These are phyloP conservation scores for Eristalis arbustorum DNA, from an alignment of 2,888 invertebrate genomes.

Conservation along the genomic window DNA sequence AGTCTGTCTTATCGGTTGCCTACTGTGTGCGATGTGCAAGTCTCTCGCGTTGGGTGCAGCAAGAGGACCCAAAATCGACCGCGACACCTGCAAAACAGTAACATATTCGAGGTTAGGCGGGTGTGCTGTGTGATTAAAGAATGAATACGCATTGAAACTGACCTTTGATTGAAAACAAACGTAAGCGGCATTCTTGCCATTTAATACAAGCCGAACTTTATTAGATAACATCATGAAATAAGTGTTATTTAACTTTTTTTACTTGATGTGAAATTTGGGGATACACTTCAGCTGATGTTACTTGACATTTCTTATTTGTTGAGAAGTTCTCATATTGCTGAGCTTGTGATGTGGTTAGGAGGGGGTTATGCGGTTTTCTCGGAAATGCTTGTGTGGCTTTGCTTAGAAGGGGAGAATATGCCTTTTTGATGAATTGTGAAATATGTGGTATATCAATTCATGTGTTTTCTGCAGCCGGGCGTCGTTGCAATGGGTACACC, in stretches of 20 bases:
- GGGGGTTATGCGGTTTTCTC: not conserved
- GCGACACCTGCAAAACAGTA: slow-evolving; percentile 34
- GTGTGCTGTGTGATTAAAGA: not conserved
- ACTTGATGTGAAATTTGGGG: slow-evolving; percentile 13
- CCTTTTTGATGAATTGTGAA: too few relatives aligned
- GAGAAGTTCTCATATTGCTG: not conserved
- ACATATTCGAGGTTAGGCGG: slow-evolving; percentile 55
- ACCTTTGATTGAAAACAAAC: slow-evolving; percentile 50
- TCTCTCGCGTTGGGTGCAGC: slow-evolving; percentile 67
- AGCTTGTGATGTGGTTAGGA: not conserved
- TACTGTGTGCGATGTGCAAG: slow-evolving; percentile 72
- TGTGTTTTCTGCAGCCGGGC: too few relatives aligned
- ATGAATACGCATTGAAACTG: not conserved
- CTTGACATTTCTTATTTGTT: slow-evolving; percentile 43
- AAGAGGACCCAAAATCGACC: slow-evolving; percentile 31
- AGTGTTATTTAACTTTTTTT: slow-evolving; percentile 59
- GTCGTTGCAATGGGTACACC: not conserved
- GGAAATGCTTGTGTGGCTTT: too few relatives aligned
- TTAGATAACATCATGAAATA: slow-evolving; percentile 44
- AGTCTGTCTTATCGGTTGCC: slow-evolving; percentile 12
- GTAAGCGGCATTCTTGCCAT: slow-evolving; percentile 42
- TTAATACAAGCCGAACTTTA: slow-evolving; percentile 50
- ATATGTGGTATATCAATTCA: not conserved
- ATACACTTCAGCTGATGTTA: slow-evolving; percentile 50
- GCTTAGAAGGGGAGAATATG: not conserved